These are phyloP conservation scores for Colletes latitarsis DNA, from an alignment of 1,140 invertebrate genomes.

Conservation along the genomic window DNA sequence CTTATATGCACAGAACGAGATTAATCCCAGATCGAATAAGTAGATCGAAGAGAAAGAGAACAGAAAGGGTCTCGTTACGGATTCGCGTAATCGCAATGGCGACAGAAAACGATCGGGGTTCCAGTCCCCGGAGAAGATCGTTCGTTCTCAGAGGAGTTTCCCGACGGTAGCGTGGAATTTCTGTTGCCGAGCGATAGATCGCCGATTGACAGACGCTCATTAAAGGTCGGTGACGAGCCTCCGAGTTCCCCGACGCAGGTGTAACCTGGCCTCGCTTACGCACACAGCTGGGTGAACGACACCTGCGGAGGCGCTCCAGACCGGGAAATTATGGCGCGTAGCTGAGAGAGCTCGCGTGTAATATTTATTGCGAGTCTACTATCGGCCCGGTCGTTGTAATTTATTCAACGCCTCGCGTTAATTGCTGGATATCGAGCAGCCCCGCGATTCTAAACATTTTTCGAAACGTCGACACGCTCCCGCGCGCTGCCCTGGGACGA, in stretches of 20 bases:
- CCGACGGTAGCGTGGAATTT: neutral
- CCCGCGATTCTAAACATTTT: neutral
- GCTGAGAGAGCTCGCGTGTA: slow-evolving; percentile 9
- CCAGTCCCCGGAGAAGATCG: neutral
- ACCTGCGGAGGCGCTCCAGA: slow-evolving; percentile 52
- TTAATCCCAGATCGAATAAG: too few species aligned
- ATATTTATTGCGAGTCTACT: slow-evolving; percentile 53
- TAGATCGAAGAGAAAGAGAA: too few species aligned
- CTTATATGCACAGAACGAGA: too few species aligned
- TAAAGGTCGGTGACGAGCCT: slow-evolving; percentile 19
- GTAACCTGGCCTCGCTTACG: slow-evolving; percentile 8
- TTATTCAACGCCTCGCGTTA: slow-evolving; percentile 47
- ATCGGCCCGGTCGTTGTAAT: slow-evolving; percentile 47
- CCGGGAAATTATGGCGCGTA: slow-evolving; percentile 59
- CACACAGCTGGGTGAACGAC: slow-evolving; percentile 54
- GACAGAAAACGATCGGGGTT: neutral
- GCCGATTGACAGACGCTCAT: slow-evolving; percentile 14
- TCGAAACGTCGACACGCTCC: neutral
- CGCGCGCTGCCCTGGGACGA: too few species aligned
- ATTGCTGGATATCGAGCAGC: slow-evolving; percentile 33
- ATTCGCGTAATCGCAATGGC: neutral
- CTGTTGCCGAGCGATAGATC: neutral
- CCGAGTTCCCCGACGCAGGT: slow-evolving; percentile 25
- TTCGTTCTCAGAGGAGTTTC: neutral
- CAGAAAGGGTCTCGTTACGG: neutral